Percentiles rank a stretch among this genome's conserved stretches.
Conservation (phyloP, 2,797 vertebrate genomes). For the Platalea minor region DNA sequence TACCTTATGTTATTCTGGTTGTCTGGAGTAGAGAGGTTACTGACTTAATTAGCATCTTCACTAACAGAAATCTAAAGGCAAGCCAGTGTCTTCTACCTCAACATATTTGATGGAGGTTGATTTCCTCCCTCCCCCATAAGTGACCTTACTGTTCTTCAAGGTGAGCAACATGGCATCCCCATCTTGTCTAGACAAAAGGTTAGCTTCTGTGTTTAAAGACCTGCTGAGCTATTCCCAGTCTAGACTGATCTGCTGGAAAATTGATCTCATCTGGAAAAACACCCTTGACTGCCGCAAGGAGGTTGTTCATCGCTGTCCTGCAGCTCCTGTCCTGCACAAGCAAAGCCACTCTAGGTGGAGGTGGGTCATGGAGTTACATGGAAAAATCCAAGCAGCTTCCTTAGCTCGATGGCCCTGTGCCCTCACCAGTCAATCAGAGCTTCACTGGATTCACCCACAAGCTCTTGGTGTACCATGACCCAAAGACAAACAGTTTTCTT, state of each 20-base stretch:
- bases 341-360: not conserved
- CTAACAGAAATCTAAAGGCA: not conserved
- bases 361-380: not conserved
- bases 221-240: not conserved
- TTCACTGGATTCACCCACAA: constrained; percentile 22
- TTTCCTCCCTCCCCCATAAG: not conserved
- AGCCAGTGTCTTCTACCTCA: not conserved
- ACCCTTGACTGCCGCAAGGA: not conserved
- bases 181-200: not conserved
- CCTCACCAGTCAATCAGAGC: constrained; percentile 23
- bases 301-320: not conserved
- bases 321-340: not conserved
- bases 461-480: not conserved
- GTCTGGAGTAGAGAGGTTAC: not conserved
- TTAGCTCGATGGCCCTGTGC: not conserved
- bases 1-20: not conserved
- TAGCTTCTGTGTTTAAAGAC: not conserved
- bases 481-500: constrained; percentile 62
- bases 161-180: not conserved
- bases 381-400: not conserved
- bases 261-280: not conserved
- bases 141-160: not conserved
- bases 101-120: not conserved
- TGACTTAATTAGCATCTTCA: not conserved
- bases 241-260: not conserved